Base-by-base conservation (phyloP, 2,888 invertebrate species). In the Baccha elongata region DNA sequence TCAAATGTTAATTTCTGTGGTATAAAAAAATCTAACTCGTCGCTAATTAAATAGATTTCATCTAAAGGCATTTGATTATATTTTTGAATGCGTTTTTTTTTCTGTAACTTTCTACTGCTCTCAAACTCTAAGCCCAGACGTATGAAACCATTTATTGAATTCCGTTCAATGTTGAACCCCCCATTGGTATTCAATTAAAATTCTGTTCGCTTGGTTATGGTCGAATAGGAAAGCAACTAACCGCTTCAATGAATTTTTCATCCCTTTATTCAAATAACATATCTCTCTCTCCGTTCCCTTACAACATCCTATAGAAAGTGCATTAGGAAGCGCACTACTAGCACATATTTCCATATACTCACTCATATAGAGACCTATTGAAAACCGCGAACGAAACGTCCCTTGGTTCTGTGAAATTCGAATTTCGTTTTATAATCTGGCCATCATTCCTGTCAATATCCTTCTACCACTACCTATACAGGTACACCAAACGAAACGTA, bases 201-300 rank as follows among this genome's bases (percentile, higher is more conserved):
- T 81, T 81, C 76, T 71, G 71, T 76, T 81, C 81, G 71, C 55
- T 76, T 67, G 71, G 81, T 81, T 81, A 76, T 76, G 76, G 81
- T 76, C 76, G 81, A 81, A 81, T 76, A 76, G 65, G 40, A 72
- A 81, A 76, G 76, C 81, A 81, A 76, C 81, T 81, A 81, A 76
- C 81, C 81, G 81, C 81, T 81, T 26, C 81, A 60, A 53, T 81
- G 76, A 71, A 48, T 81, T 67, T 62, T 60, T 75, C 21, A 58
- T 40, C 19, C 60, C 44, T 44, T 81, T 75, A 60, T 76, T 76
- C 44, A 23, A 26, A 58, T 69, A 17, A 17, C 32, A 53, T n/a
- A n/a, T 35, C 50, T 6, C 10, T 23, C 10, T 11, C 53, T 37
- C 37, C 19, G 37, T 37, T 21, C 35, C 21, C 52, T 46, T 40